Evolutionary conservation across 2,888 invertebrate species (phyloP), one percentile per base, ranked within the genome.

Genomic region (Sicus ferrugineus): DNA sequence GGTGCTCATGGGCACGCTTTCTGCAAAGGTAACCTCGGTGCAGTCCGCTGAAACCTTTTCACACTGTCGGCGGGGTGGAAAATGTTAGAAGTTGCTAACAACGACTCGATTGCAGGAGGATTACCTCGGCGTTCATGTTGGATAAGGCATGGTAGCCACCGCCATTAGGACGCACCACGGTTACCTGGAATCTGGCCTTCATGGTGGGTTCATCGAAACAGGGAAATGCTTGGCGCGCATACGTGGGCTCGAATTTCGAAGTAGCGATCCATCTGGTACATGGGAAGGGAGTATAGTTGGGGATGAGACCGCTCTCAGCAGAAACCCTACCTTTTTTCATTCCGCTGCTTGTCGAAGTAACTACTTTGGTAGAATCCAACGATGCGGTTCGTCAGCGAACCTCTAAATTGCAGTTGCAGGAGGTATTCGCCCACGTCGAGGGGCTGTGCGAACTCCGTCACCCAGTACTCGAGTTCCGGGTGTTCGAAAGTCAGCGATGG

Each of bases 141-240:
- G 95, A 96, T 42, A 95, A 86, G 14, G 93, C 94, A 61, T 89
- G 87, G 77, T 94, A 92, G 34, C 86, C 87, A 4, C 87, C 84
- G 16, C 88, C 86, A 2, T 86, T 85, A 0, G 93, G 93, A 78
- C 92, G 91, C 23, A 92, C 89, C 11, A 96, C 84, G 34, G 90
- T 90, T 1, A 96, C 90, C 14, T 89, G 89, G 84, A 90, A 97
- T 54, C 90, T 90, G 0, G 97, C 94, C 86, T 97, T 97, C 84
- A 95, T 91, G 63, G 91, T 90, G 0, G 94, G 97, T 80, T 97
- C 96, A 85, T 98, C 97, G 80, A 97, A 96, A 81, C 97, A 97
- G 0, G 97, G 97, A 81, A 94, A 97, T 0, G 96, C 93, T 86
- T 93, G 91, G n/a, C 97, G 89, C 0, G 97, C 97, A 85, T 94